A percentile compares a stretch with the other conserved stretches of the same genome.
Evolutionary conservation across 2,797 vertebrate genomes (phyloP).

Genomic region (Petrocephalus schoutedeni): DNA sequence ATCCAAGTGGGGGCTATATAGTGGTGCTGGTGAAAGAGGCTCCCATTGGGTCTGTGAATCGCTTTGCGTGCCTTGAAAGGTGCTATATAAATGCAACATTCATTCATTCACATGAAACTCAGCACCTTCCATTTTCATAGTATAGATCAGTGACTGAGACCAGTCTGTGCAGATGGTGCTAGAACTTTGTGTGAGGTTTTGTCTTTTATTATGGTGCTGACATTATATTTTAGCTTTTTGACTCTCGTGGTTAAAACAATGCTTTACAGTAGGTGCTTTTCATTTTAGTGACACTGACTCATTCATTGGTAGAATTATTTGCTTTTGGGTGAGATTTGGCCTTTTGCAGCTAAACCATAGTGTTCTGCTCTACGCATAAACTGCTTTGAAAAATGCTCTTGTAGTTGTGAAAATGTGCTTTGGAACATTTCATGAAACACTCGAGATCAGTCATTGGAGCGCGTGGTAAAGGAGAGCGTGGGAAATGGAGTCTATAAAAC

Average conservation of each 20-base stretch:
- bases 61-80: no score
- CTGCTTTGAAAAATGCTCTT: not conserved
- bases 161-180: not conserved
- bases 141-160: not conserved
- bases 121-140: not conserved
- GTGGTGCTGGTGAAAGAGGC: no score
- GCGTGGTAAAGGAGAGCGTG: not conserved
- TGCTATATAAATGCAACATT: no score
- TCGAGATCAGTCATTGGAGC: not conserved
- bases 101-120: not conserved
- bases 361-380: not conserved
- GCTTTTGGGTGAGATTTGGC: not conserved
- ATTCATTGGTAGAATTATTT: not conserved
- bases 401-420: not conserved
- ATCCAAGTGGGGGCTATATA: no score
- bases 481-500: not conserved
- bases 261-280: not conserved
- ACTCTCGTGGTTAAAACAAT: not conserved
- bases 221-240: not conserved
- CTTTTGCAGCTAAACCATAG: not conserved
- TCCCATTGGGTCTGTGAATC: no score
- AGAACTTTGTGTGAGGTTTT: not conserved
- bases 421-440: not conserved
- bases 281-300: not conserved
- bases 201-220: not conserved